Evolutionary conservation across 1,140 invertebrate genomes (phyloP).

Genomic region (Diuraphis noxia): DNA sequence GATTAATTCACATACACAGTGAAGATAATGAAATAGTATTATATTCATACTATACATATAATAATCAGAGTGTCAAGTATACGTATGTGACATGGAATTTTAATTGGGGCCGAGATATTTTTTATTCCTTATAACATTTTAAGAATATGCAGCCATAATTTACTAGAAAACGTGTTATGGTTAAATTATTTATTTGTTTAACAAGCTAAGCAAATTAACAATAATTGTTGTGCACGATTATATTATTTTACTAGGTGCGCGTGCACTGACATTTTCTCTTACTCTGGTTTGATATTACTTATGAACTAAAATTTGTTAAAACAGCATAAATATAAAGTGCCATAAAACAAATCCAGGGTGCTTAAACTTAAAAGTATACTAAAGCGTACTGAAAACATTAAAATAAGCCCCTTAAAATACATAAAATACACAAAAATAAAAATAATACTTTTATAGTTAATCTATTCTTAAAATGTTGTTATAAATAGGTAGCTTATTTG

Average conservation of each 20-base stretch:
- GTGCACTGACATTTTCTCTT: background rate
- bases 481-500: background rate
- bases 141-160: background rate
- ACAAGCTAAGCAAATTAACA: background rate
- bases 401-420: background rate
- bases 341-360: background rate
- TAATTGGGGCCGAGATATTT: background rate
- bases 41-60: no score
- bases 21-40: no score
- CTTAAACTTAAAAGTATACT: constrained; percentile 3
- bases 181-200: background rate
- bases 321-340: constrained; percentile 2
- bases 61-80: no score
- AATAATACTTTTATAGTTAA: background rate
- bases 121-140: background rate
- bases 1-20: background rate
- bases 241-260: background rate
- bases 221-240: background rate
- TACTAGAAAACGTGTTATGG: background rate
- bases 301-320: background rate
- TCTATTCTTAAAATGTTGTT: constrained; percentile 6
- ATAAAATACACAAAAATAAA: background rate
- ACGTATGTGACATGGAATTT: background rate
- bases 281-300: background rate
- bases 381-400: background rate